phyloP scores from a whole-genome alignment of 2,888 invertebrate genomes.

The Phorcus lineatus region DNA sequence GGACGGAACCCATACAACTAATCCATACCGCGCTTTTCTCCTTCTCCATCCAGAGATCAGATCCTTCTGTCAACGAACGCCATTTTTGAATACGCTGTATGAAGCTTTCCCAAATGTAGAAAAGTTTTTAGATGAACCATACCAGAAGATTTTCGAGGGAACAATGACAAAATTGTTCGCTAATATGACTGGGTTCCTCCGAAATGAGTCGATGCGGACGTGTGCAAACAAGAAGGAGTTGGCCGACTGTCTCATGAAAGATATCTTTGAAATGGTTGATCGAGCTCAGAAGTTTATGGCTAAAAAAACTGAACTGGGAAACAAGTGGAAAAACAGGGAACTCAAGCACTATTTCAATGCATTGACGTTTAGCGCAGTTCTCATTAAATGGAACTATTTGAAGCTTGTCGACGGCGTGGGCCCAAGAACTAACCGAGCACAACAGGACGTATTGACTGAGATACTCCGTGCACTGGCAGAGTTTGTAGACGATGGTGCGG shows the following conservation, averaged over 20 bases:
- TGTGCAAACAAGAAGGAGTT: not conserved
- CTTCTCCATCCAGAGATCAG: not conserved
- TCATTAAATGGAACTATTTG: not conserved
- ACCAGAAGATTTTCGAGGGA: not conserved
- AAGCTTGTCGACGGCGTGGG: not conserved
- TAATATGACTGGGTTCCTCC: not conserved
- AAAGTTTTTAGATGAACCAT: not conserved
- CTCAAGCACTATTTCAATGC: not conserved
- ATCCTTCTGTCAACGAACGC: not conserved
- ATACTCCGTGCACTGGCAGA: not conserved
- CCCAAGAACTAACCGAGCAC: not conserved
- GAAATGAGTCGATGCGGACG: not conserved
- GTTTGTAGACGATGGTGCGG: conserved; percentile 1
- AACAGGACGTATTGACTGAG: not conserved
- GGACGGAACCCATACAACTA: not conserved
- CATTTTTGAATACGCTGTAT: not conserved
- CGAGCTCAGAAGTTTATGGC: not conserved
- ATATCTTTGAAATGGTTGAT: not conserved
- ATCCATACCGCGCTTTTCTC: not conserved
- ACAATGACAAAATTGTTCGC: not conserved
- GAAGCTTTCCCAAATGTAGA: not conserved
- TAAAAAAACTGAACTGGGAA: not conserved
- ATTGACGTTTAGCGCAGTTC: not conserved
- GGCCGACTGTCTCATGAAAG: not conserved
- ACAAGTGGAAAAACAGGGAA: not conserved